Evolutionary conservation across 2,113 vertebrate species (phyloP).

Genomic region (Alligator mississippiensis): DNA sequence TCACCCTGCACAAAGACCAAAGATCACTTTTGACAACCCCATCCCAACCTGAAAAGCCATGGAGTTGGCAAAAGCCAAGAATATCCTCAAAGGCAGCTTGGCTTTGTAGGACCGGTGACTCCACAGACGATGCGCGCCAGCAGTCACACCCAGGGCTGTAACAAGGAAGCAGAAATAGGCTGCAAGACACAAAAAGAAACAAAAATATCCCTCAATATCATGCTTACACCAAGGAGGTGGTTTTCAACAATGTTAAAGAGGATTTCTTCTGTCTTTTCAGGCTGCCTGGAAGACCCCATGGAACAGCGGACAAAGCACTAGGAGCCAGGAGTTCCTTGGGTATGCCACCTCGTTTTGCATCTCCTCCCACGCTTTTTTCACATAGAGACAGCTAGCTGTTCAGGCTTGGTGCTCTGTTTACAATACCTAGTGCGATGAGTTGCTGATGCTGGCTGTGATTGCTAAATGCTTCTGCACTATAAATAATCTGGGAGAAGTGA

Average conservation of each 20-base stretch:
- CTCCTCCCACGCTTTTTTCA: not conserved
- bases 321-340: not conserved
- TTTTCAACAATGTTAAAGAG: not conserved
- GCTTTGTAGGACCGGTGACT: slow-evolving; percentile 88
- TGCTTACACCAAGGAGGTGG: no score
- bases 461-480: not conserved
- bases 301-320: not conserved
- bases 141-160: slow-evolving; percentile 81
- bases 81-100: slow-evolving; percentile 84
- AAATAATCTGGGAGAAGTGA: not conserved
- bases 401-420: not conserved
- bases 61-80: slow-evolving; percentile 85
- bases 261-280: accelerated
- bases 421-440: not conserved
- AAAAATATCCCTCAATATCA: not conserved
- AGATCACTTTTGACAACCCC: not conserved
- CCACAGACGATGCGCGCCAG: slow-evolving; percentile 83
- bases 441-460: not conserved
- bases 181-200: slow-evolving; percentile 73
- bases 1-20: not conserved
- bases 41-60: slow-evolving; percentile 87
- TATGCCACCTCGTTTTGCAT: accelerated
- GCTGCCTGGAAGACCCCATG: not conserved
- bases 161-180: slow-evolving; percentile 82
- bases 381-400: accelerated